Percentiles rank a stretch among this genome's conserved stretches.
phyloP scores from a whole-genome alignment of 2,888 invertebrate genomes.

The Bugula neritina region DNA sequence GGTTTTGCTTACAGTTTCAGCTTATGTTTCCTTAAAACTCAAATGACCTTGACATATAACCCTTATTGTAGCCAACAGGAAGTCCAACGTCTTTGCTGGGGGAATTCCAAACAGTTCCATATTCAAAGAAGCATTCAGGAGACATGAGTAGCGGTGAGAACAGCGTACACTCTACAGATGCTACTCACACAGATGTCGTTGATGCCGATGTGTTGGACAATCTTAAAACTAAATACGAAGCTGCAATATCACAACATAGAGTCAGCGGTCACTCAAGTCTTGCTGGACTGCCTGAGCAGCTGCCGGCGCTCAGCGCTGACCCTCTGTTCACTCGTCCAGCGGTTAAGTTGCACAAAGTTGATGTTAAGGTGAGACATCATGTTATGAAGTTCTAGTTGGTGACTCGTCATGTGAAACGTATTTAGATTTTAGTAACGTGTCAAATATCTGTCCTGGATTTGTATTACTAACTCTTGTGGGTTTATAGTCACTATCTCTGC shows the following conservation, averaged over 20 bases:
- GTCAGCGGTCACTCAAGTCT: not conserved
- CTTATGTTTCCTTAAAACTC: no score
- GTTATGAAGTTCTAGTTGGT: not conserved
- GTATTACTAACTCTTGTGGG: no score
- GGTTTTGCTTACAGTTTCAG: no score
- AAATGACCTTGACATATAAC: no score
- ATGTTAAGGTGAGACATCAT: not conserved
- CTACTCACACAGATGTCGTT: not conserved
- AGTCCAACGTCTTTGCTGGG: not conserved
- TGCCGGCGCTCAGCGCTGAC: not conserved
- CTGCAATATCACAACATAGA: not conserved
- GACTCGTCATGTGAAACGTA: no score
- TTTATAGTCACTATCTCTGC: no score
- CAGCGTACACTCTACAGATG: not conserved
- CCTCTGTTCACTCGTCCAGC: slow-evolving; percentile 10
- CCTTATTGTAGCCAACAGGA: not conserved
- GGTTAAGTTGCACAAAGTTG: not conserved
- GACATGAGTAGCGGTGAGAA: no score
- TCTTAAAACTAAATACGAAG: not conserved
- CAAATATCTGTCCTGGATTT: no score
- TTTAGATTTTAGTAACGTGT: no score
- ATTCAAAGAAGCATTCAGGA: no score
- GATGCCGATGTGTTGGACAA: not conserved
- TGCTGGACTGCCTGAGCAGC: not conserved
- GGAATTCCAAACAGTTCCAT: no score